Conservation (phyloP, 2,888 invertebrate genomes). For the Silvanus unidentatus region DNA sequence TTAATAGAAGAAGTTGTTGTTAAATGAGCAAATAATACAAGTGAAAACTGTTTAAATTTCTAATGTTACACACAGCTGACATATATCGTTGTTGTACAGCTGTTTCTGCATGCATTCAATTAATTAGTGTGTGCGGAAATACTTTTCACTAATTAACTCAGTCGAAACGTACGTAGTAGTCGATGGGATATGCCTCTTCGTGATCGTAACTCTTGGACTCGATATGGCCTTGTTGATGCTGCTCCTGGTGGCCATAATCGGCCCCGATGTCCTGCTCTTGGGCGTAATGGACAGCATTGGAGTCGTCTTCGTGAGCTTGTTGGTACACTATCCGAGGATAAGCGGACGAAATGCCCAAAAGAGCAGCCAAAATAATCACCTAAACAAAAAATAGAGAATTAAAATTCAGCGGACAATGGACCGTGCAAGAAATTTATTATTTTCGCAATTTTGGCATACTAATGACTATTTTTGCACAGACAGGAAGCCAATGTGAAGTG, state of each 20-base stretch:
- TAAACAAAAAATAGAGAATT: slow-evolving; percentile 8
- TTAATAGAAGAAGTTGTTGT: too few species aligned
- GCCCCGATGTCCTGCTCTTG: slow-evolving; percentile 10
- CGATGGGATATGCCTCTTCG: slow-evolving; percentile 20
- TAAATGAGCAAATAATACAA: too few species aligned
- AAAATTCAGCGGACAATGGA: background rate
- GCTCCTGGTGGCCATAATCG: slow-evolving; percentile 16
- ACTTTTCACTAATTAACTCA: slow-evolving; percentile 12
- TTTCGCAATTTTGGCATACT: background rate
- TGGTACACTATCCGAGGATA: slow-evolving; percentile 21
- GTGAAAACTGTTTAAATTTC: too few species aligned
- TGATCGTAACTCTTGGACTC: slow-evolving; percentile 11
- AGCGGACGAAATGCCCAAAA: slow-evolving; percentile 11
- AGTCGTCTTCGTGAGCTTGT: slow-evolving; percentile 15
- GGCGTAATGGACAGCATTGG: slow-evolving; percentile 13
- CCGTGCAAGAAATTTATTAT: background rate
- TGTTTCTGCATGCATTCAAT: background rate
- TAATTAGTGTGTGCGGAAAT: too few species aligned
- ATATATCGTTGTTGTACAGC: background rate
- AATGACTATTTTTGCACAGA: background rate
- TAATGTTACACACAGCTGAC: too few species aligned
- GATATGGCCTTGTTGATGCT: slow-evolving; percentile 4
- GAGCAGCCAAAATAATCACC: slow-evolving; percentile 7
- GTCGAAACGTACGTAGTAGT: slow-evolving; percentile 31
- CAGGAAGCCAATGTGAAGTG: too few species aligned